phyloP scores from a whole-genome alignment of 2,113 vertebrate genomes.

The Narcine bancroftii region DNA sequence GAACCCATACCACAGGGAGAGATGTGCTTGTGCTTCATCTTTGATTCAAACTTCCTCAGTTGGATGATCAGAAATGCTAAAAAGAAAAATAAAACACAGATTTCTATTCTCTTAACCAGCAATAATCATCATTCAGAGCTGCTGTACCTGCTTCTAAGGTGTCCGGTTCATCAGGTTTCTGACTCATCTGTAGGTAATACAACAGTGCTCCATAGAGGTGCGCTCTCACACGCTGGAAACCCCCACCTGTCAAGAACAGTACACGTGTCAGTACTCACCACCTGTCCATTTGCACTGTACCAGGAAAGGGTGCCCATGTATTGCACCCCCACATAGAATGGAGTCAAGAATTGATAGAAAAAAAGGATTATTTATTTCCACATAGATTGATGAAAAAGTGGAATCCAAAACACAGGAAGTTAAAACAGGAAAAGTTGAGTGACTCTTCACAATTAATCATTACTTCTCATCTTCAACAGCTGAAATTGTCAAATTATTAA shows the following conservation, averaged over 20 bases:
- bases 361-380: background rate
- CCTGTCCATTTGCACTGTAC: background rate
- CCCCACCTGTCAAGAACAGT: conserved; percentile 65
- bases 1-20: too few relatives aligned
- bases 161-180: conserved; percentile 93
- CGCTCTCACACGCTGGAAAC: conserved; percentile 86
- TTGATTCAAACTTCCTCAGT: background rate
- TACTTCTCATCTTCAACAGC: background rate
- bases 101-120: background rate
- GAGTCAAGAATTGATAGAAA: background rate
- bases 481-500: background rate
- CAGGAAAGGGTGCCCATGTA: background rate
- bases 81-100: background rate
- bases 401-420: too few relatives aligned
- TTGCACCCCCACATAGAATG: background rate
- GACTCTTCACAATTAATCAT: background rate
- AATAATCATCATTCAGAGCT: background rate
- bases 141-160: conserved; percentile 79
- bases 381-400: background rate
- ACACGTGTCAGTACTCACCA: background rate
- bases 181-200: conserved; percentile 92
- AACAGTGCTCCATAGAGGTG: conserved; percentile 89
- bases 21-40: too few relatives aligned
- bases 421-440: background rate
- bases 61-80: background rate